phyloP scores from a whole-genome alignment of 2,113 vertebrate genomes.

The Dasyprocta punctata region DNA sequence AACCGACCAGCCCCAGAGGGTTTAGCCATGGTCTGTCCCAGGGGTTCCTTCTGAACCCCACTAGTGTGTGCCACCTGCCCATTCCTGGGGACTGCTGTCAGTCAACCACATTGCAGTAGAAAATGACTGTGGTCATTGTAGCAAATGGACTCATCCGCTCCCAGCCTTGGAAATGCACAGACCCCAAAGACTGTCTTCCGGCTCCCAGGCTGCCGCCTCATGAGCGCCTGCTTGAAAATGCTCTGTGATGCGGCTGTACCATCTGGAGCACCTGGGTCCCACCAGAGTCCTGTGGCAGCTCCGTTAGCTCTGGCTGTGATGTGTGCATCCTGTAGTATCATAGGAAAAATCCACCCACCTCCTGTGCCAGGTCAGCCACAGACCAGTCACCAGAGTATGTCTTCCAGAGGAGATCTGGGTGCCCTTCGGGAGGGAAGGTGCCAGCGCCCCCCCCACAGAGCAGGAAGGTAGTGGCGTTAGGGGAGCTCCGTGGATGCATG shows the following conservation, averaged over 20 bases:
- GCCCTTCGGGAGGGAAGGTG: neutral
- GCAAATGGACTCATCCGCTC: neutral
- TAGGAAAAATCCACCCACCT: neutral
- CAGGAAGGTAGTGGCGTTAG: neutral
- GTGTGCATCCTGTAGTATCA: neutral
- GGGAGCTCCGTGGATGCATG: neutral
- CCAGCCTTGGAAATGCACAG: neutral
- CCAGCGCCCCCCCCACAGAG: neutral
- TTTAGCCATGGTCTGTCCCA: neutral
- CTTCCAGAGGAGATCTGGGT: neutral
- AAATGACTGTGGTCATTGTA: neutral
- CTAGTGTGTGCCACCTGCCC: neutral
- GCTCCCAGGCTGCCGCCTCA: neutral
- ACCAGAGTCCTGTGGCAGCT: neutral
- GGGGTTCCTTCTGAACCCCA: neutral
- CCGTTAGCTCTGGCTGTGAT: neutral
- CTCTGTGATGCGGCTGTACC: rapidly evolving
- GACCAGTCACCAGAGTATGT: neutral
- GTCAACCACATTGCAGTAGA: neutral
- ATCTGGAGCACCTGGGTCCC: neutral
- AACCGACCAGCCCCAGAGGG: neutral
- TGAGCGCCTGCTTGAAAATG: neutral
- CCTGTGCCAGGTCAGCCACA: neutral
- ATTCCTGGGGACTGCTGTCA: neutral
- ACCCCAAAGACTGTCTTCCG: neutral